Evolutionary conservation across 2,888 invertebrate genomes (phyloP), one percentile per base, ranked within the genome.

Genomic region (Pantelozetes paolii): DNA sequence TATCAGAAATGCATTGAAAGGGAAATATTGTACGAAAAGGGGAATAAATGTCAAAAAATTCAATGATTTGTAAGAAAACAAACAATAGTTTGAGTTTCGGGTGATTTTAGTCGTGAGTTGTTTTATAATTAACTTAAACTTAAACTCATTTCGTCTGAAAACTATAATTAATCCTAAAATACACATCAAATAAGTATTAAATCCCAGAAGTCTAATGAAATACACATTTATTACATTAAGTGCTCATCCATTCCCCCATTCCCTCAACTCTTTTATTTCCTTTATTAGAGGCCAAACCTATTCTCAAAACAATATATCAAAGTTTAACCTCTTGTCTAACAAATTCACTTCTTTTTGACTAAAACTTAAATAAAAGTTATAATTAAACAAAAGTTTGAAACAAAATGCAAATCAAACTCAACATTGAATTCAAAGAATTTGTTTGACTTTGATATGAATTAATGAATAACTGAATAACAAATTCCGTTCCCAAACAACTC

Each of bases 151-250:
- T 62, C 11, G 32, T 62, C 28, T 18, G 32, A 62, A n/a, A 15
- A 18, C 30, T 26, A 15, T 32, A n/a, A 32, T 62, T 32, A 32
- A 62, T 62, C 32, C 32, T 13, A 59, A 50, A 62, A 62, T 59
- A 62, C 32, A 62, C 62, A 32, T 62, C 62, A 62, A 28, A 62
- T 13, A 28, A 62, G 62, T 62, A 62, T 62, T 1, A 20, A 62
- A 62, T 62, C 62, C 62, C 67, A 67, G 40, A 40, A 40, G 67
- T 67, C 67, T 67, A 36, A 67, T 67, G 67, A 67, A 67, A 40
- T 67, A 67, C 40, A 67, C 67, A 67, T 67, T 67, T 67, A 67
- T 67, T 67, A 67, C 67, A 67, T 67, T 67, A 67, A n/a, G 40
- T 36, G 67, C 20, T 20, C 40, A 36, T 40, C 67, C 23, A 40